phyloP scores from a whole-genome alignment of 2,113 vertebrate species.

The Platysternon megacephalum region DNA sequence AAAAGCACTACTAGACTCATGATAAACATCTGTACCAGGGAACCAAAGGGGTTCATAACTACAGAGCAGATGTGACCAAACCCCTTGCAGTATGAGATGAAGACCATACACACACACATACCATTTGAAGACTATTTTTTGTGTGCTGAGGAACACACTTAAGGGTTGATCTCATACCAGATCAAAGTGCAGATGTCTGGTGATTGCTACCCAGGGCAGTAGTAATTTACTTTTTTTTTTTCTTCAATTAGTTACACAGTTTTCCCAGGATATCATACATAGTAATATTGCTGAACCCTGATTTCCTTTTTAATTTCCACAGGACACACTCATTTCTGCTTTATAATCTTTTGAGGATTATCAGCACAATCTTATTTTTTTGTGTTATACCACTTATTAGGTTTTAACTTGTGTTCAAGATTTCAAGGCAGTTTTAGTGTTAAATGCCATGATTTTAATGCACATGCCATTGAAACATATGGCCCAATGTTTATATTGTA shows the following conservation, averaged over 20 bases:
- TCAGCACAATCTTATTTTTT: rapidly evolving
- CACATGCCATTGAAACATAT: conserved; percentile 5
- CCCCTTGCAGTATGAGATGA: rapidly evolving
- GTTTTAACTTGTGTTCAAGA: neutral
- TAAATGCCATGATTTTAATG: neutral
- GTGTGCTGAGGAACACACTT: neutral
- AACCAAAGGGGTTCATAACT: neutral
- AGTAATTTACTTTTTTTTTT: neutral
- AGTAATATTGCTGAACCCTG: neutral
- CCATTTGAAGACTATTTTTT: rapidly evolving
- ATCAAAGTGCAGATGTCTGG: neutral
- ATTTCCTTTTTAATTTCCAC: neutral
- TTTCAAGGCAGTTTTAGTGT: conserved; percentile 26
- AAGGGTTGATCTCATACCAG: neutral
- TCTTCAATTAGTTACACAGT: neutral
- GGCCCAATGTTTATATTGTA: neutral
- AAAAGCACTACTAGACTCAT: neutral
- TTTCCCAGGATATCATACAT: neutral
- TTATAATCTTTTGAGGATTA: neutral
- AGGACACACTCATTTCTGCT: neutral
- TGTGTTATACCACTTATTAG: neutral
- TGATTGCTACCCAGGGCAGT: rapidly evolving
- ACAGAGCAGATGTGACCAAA: neutral
- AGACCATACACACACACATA: neutral
- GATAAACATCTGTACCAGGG: neutral